phyloP scores from a whole-genome alignment of 2,113 vertebrate genomes.

The Ailurus styani region DNA sequence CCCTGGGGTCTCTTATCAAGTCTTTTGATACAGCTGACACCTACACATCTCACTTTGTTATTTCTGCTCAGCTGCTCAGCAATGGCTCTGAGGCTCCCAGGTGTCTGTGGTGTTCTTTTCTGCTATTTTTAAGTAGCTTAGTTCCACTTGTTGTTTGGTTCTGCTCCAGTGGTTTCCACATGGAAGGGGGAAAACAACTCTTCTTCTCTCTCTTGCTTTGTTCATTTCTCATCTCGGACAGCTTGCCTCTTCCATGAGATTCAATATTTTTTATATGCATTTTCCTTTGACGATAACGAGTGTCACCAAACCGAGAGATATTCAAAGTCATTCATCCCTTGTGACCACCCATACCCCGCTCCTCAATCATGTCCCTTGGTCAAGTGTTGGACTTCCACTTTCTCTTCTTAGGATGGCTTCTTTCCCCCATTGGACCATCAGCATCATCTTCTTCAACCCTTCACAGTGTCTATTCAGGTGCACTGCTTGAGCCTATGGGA shows the following conservation, averaged over 20 bases:
- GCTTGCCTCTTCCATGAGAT: not conserved
- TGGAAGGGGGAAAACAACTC: not conserved
- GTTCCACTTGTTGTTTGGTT: not conserved
- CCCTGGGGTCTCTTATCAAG: not conserved
- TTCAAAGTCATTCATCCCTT: not conserved
- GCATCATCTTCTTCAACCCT: not conserved
- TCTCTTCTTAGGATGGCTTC: not conserved
- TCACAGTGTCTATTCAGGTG: not conserved
- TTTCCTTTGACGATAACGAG: not conserved
- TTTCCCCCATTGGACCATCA: not conserved
- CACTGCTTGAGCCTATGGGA: not conserved
- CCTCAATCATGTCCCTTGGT: not conserved
- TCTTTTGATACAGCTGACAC: not conserved
- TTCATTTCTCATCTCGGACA: not conserved
- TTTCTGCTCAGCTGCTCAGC: not conserved
- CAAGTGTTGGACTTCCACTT: not conserved
- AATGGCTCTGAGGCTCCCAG: not conserved
- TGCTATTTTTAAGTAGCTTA: not conserved
- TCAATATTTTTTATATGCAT: not conserved
- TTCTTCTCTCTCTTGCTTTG: not conserved
- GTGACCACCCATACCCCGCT: rapidly evolving
- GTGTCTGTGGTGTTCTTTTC: not conserved
- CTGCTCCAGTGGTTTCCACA: not conserved
- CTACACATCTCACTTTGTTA: not conserved
- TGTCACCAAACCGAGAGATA: not conserved